Evolutionary conservation across 2,888 invertebrate genomes (phyloP).

Genomic region (Phyllotreta cruciferae): DNA sequence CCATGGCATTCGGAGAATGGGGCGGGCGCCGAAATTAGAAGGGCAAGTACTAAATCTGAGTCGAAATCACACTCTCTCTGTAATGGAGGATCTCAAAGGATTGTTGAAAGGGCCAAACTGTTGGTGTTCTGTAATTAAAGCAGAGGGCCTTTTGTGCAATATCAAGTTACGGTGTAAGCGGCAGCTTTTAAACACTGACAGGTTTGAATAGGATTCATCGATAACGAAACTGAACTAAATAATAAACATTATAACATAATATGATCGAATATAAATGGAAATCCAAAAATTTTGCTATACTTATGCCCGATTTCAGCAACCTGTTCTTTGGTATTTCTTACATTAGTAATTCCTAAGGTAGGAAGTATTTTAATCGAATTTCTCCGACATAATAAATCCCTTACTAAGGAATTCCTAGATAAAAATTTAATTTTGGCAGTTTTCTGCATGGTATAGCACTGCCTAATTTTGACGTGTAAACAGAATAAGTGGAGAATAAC

Average conservation of each 20-base stretch:
- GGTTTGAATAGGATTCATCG: conserved; percentile 5
- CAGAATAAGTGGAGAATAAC: too few relatives aligned
- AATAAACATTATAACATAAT: neutral
- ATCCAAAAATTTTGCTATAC: too few relatives aligned
- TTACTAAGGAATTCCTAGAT: too few relatives aligned
- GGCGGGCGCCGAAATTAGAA: conserved; percentile 24
- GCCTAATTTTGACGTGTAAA: too few relatives aligned
- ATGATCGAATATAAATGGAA: too few relatives aligned
- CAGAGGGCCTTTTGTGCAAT: conserved; percentile 12
- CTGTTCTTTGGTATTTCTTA: too few relatives aligned
- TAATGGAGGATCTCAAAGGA: conserved; percentile 17
- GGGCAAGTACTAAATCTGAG: conserved; percentile 21
- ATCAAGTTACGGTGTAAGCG: conserved; percentile 14
- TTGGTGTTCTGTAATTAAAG: conserved; percentile 23
- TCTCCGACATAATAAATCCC: too few relatives aligned
- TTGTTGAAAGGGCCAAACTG: conserved; percentile 6
- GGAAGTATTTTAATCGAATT: too few relatives aligned
- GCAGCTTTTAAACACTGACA: conserved; percentile 11
- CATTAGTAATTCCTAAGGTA: too few relatives aligned
- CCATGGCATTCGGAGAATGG: conserved; percentile 19
- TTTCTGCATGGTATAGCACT: too few relatives aligned
- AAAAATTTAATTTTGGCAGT: too few relatives aligned
- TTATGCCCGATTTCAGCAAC: too few relatives aligned
- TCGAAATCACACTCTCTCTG: conserved; percentile 23
- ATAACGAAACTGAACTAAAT: conserved; percentile 1